phyloP scores from a whole-genome alignment of 2,797 vertebrate species.

The Clangula hyemalis region DNA sequence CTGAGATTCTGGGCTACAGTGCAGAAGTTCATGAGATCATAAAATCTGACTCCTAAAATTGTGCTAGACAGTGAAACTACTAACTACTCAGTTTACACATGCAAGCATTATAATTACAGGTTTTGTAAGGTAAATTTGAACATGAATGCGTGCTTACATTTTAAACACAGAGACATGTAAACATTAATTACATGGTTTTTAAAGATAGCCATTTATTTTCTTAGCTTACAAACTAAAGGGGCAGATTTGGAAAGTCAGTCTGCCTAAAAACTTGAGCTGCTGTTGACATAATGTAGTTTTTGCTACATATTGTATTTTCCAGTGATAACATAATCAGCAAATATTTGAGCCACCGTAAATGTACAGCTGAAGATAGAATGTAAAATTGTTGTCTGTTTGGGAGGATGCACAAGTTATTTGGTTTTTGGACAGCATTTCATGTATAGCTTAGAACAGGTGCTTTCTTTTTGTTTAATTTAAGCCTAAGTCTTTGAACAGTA shows the following conservation, averaged over 20 bases:
- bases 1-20: background rate
- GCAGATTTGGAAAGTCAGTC: background rate
- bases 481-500: background rate
- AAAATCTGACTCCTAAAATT: conserved; percentile 21
- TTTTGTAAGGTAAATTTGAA: conserved; percentile 6
- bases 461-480: conserved; percentile 21
- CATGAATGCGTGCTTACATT: background rate
- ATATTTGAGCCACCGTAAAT: background rate
- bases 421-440: background rate
- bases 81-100: background rate
- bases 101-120: background rate
- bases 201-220: conserved; percentile 15
- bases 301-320: background rate
- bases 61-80: background rate
- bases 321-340: background rate
- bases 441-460: background rate
- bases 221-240: background rate
- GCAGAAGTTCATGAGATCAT: conserved; percentile 31
- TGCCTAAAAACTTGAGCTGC: background rate
- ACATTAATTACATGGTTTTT: background rate
- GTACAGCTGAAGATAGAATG: conserved; percentile 10
- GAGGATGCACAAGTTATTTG: conserved; percentile 17
- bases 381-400: conserved; percentile 26
- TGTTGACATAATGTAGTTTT: background rate
- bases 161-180: background rate